Evolutionary conservation across 2,888 invertebrate genomes (phyloP).

Genomic region (Xestia rhomboidea): DNA sequence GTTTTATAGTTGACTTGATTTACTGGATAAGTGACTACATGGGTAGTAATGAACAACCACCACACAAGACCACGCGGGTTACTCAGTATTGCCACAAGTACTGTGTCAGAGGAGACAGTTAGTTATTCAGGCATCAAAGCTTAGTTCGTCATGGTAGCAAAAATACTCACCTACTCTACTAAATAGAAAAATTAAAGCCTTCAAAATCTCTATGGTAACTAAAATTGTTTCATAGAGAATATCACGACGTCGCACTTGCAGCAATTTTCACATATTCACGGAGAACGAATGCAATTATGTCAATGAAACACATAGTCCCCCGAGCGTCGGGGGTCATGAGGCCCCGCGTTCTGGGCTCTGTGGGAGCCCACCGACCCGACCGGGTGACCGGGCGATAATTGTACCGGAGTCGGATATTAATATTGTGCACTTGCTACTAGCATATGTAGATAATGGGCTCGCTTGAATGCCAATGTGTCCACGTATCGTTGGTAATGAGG

Average conservation of each 20-base stretch:
- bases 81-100: not conserved
- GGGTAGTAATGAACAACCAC: not conserved
- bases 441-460: slow-evolving; percentile 38
- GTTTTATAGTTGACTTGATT: not conserved
- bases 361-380: not conserved
- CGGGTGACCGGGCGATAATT: slow-evolving; percentile 32
- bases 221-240: slow-evolving; percentile 4
- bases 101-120: not conserved
- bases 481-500: not conserved
- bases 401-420: slow-evolving; percentile 52
- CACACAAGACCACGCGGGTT: not conserved
- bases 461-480: slow-evolving; percentile 24
- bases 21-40: not conserved
- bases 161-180: not conserved
- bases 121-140: not conserved
- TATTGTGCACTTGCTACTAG: slow-evolving; percentile 48
- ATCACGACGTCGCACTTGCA: not conserved
- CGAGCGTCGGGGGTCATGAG: not conserved
- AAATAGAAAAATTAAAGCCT: not conserved
- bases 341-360: not conserved
- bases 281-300: slow-evolving; percentile 29
- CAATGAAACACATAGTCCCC: slow-evolving; percentile 14
- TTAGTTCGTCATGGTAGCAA: not conserved
- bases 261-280: slow-evolving; percentile 10
- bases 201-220: not conserved